Percentiles rank a stretch among this genome's conserved stretches.
Conservation (phyloP, 2,113 vertebrate genomes). For the Neogale vison region DNA sequence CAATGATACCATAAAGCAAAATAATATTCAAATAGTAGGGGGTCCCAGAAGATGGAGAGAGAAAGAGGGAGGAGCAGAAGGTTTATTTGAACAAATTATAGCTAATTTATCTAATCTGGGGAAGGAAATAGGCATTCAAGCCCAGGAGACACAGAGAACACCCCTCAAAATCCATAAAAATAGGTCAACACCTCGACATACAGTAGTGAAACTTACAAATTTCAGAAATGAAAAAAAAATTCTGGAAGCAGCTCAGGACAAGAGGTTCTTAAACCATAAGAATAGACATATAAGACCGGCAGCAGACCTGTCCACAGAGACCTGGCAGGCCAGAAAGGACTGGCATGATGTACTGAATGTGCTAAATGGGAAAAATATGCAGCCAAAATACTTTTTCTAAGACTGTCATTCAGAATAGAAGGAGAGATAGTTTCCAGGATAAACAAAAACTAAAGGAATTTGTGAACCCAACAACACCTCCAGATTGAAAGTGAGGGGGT, state of each 20-base stretch:
- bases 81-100: not conserved
- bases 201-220: not conserved
- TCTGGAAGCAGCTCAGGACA: not conserved
- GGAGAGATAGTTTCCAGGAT: not conserved
- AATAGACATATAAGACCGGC: not conserved
- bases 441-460: not conserved
- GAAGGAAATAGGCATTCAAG: not conserved
- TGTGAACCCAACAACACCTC: not conserved
- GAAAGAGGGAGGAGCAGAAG: not conserved
- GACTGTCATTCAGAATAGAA: not conserved
- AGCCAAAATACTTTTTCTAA: not conserved
- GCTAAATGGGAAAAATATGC: not conserved
- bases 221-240: not conserved
- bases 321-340: not conserved
- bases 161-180: not conserved
- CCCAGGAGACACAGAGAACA: not conserved
- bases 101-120: not conserved
- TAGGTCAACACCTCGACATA: not conserved
- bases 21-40: not conserved
- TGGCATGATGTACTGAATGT: not conserved
- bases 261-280: not conserved
- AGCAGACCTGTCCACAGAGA: not conserved
- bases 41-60: not conserved
- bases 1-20: not conserved
- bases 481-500: not conserved